Percentiles rank a stretch among this genome's conserved stretches.
Evolutionary conservation across 2,888 invertebrate genomes (phyloP).

Genomic region (Lamproptera curius): DNA sequence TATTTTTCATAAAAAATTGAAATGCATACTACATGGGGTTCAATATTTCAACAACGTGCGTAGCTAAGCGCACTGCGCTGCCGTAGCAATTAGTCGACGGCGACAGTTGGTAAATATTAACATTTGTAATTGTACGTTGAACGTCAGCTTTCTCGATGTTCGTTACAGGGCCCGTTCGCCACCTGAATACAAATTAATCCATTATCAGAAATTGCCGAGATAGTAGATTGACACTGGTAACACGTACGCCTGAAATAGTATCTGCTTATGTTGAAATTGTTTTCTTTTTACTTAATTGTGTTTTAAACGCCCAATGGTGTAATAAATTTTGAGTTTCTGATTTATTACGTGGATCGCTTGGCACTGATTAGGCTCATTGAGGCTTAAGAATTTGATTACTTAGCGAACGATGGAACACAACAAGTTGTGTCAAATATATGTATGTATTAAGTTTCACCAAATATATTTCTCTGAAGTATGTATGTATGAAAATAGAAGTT

Average conservation of each 20-base stretch:
- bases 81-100: constrained; percentile 65
- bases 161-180: constrained; percentile 70
- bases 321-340: no score
- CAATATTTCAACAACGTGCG: constrained; percentile 22
- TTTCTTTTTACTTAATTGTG: no score
- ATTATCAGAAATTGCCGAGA: constrained; percentile 68
- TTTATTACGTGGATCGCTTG: not conserved
- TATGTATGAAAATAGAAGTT: not conserved
- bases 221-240: constrained; percentile 58
- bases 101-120: constrained; percentile 76
- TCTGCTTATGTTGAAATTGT: constrained; percentile 8
- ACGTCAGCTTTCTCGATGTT: constrained; percentile 70
- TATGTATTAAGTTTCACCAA: no score
- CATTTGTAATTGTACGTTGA: constrained; percentile 72
- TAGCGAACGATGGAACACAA: no score
- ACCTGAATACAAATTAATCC: constrained; percentile 75
- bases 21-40: constrained; percentile 11
- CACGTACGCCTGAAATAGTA: constrained; percentile 40
- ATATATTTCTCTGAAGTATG: no score
- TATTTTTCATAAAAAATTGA: no score
- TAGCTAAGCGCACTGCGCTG: constrained; percentile 41
- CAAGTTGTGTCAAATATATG: no score
- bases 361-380: not conserved
- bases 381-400: not conserved
- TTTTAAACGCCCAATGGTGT: no score